A percentile compares a stretch with the other conserved stretches of the same genome.
These are phyloP conservation scores for Podargus strigoides DNA, from an alignment of 2,797 vertebrate species.

Conservation along the genomic window DNA sequence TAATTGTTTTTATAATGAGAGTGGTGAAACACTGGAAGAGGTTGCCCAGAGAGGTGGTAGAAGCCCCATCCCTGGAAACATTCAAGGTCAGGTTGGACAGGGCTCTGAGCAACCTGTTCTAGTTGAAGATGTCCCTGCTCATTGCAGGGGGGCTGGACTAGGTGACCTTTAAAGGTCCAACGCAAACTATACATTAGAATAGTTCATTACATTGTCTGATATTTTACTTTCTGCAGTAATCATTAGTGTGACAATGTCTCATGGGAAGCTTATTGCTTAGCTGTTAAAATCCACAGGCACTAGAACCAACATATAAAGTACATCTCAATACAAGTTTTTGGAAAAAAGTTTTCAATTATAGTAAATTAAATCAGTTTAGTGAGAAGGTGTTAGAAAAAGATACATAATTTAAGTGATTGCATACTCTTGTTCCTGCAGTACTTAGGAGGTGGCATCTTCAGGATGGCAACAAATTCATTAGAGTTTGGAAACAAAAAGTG, in stretches of 20 bases:
- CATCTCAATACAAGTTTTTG: not conserved
- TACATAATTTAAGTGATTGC: slow-evolving; percentile 11
- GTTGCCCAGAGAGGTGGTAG: not conserved
- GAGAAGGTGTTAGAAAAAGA: slow-evolving; percentile 10
- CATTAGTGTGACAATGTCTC: not conserved
- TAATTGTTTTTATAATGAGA: not conserved
- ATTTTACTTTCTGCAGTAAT: not conserved
- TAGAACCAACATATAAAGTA: not conserved
- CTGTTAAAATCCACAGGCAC: not conserved
- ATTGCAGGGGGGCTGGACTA: not conserved
- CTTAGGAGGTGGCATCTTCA: slow-evolving; percentile 17
- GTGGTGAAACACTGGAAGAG: not conserved
- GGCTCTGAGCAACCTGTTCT: not conserved
- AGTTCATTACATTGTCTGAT: not conserved
- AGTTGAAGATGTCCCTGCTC: not conserved
- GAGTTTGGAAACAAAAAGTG: not conserved
- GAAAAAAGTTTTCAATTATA: not conserved
- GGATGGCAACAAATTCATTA: not conserved
- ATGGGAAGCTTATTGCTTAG: not conserved
- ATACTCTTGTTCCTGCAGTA: not conserved
- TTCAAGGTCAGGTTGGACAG: not conserved
- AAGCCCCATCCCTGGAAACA: not conserved
- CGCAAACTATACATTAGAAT: not conserved
- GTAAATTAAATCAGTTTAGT: not conserved
- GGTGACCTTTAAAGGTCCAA: not conserved